Conservation (phyloP, 2,797 vertebrate genomes). For the Xerus rutilus region DNA sequence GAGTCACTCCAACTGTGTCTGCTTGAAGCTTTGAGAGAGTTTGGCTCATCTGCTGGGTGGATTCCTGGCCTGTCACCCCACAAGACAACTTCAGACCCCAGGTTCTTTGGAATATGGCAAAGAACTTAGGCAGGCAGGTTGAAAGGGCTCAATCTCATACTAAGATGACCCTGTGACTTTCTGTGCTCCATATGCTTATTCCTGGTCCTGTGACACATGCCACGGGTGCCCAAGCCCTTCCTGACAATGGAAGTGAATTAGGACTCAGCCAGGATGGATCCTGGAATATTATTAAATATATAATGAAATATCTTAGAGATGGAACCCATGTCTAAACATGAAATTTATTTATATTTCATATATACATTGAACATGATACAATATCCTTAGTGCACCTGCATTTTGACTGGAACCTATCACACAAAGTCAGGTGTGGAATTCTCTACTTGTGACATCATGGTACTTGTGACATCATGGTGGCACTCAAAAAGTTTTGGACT, state of each 20-base stretch:
- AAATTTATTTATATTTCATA: background rate
- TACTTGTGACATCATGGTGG: background rate
- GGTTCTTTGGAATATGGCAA: conserved; percentile 69
- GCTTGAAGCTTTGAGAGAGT: conserved; percentile 71
- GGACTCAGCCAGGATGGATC: background rate
- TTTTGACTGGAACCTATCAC: background rate
- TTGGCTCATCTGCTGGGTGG: conserved; percentile 79
- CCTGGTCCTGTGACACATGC: background rate
- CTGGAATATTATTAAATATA: background rate
- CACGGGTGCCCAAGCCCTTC: background rate
- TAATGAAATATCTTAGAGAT: background rate
- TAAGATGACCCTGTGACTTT: background rate
- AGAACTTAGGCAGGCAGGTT: background rate
- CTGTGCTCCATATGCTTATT: background rate
- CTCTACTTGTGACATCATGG: background rate
- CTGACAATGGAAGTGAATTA: background rate
- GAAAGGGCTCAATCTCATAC: background rate
- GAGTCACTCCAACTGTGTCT: conserved; percentile 73
- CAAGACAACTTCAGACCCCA: conserved; percentile 69
- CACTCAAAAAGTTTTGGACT: background rate
- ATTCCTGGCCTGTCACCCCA: conserved; percentile 72
- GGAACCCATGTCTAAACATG: background rate
- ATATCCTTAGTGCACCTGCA: background rate
- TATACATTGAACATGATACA: background rate
- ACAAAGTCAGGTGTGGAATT: background rate